Base-by-base conservation (phyloP, 2,113 vertebrate genomes). In the Eira barbara region DNA sequence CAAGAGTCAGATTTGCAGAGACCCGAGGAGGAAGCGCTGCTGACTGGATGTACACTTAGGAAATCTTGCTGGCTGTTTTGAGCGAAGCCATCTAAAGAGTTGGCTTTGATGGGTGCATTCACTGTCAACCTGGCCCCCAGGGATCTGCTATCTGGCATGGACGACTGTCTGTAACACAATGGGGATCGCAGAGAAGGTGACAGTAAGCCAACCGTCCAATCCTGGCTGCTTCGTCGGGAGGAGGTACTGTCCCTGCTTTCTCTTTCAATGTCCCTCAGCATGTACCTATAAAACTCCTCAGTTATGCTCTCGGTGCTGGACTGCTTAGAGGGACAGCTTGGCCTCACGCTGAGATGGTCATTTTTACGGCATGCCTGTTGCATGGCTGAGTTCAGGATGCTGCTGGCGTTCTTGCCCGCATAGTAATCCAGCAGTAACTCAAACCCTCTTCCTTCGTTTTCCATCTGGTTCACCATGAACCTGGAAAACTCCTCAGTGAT, bases 391-490 rank as follows among this genome's bases (percentile, higher is more conserved):
- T 98, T 98, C 97, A 99, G 98, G 89, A 99, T 99, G 97, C 87
- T 99, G 98, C 98, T 99, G 52, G 99, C 99, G 61, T 99, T 99
- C 98, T 99, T 99, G 52, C 99, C 99, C 10, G 99, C 99, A 1
- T 99, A 99, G 97, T 99, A 99, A 98, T 99, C 99, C 89, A 99
- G 98, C 78, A 99, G 98, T 31, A 99, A 98, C 97, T 99, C 99
- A 97, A 99, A 99, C 0, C 99, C 99, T 93, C 99, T 98, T 74
- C 99, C 99, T 98, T 99, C 99, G 0, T 98, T 99, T 98, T 99
- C 99, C 99, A 99, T 99, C 98, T 99, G 99, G 98, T 99, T 99
- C 57, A 99, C 99, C 99, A 99, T 99, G 98, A 99, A 99, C 80
- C 99, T 99, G 83, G 99, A 99, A 98, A 99, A 99, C 98, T 99